Conservation (phyloP, 2,113 vertebrate species). For the Pao palembangensis region DNA sequence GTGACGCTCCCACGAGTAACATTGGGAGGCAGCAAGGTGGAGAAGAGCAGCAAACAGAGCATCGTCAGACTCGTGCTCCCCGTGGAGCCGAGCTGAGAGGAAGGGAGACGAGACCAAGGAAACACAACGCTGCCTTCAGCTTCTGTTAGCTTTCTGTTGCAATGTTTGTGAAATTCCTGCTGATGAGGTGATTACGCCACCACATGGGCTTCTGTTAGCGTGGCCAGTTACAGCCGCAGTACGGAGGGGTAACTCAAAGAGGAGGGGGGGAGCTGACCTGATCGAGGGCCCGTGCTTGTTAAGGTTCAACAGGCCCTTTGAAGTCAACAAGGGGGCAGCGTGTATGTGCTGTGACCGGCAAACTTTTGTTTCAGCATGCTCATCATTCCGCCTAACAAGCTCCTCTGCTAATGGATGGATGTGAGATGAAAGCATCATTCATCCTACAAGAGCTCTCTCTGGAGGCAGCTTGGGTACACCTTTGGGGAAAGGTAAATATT, state of each 20-base stretch:
- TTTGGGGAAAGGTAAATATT: no score
- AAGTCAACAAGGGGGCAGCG: conserved; percentile 35
- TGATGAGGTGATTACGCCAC: conserved; percentile 65
- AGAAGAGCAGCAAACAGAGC: conserved; percentile 61
- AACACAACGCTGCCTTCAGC: conserved; percentile 54
- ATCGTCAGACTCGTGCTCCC: conserved; percentile 64
- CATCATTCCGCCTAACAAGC: conserved; percentile 41
- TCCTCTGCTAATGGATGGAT: conserved; percentile 6
- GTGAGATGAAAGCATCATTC: conserved; percentile 28
- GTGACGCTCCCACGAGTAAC: conserved; percentile 53
- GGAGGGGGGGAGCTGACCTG: neutral
- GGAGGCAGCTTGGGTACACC: no score
- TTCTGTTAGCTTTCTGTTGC: conserved; percentile 41
- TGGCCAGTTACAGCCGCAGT: neutral
- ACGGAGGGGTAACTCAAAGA: no score
- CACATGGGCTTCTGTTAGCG: conserved; percentile 24
- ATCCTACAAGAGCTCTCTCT: no score
- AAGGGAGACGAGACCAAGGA: conserved; percentile 50
- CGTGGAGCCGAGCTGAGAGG: conserved; percentile 49
- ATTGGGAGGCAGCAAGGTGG: conserved; percentile 59
- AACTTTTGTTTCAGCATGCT: conserved; percentile 38
- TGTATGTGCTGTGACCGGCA: conserved; percentile 30
- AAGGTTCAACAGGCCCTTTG: conserved; percentile 48
- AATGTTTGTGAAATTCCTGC: conserved; percentile 56
- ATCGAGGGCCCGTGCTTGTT: conserved; percentile 17